Percentiles rank a stretch among this genome's conserved stretches.
These are phyloP conservation scores for Montipora foliosa DNA, from an alignment of 64 coral and sea anemone species.

Conservation along the genomic window DNA sequence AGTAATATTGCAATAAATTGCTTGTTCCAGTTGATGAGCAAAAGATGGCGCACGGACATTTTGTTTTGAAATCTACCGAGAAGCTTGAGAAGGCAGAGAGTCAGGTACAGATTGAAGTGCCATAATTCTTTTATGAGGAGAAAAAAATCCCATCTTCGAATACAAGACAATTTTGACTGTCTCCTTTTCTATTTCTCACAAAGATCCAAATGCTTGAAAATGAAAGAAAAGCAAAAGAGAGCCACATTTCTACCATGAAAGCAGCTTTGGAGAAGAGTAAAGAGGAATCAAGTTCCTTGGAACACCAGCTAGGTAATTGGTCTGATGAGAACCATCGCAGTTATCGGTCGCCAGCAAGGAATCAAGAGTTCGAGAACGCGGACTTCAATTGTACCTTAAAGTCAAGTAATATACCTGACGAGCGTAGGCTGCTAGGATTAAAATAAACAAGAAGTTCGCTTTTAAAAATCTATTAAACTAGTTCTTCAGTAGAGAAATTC, in stretches of 20 bases:
- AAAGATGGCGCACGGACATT: constrained; percentile 71
- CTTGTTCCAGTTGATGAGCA: constrained; percentile 73
- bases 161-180: neutral
- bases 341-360: too few relatives aligned
- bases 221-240: constrained; percentile 17
- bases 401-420: too few relatives aligned
- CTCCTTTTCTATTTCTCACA: neutral
- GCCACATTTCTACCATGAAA: constrained; percentile 20
- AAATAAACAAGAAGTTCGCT: too few relatives aligned
- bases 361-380: too few relatives aligned
- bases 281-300: constrained; percentile 30
- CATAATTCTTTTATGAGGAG: neutral
- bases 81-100: constrained; percentile 74
- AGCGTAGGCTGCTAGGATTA: too few relatives aligned
- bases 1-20: neutral
- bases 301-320: constrained; percentile 20
- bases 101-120: constrained; percentile 48
- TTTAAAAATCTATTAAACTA: too few relatives aligned
- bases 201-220: constrained; percentile 22
- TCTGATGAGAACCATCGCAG: neutral
- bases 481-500: too few relatives aligned
- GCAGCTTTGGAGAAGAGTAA: constrained; percentile 34
- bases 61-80: constrained; percentile 67
- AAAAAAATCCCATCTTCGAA: neutral
- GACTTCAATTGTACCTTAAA: too few relatives aligned